Percentiles rank a stretch among this genome's conserved stretches.
Conservation (phyloP, 2,113 vertebrate genomes). For the Enhydra lutris region DNA sequence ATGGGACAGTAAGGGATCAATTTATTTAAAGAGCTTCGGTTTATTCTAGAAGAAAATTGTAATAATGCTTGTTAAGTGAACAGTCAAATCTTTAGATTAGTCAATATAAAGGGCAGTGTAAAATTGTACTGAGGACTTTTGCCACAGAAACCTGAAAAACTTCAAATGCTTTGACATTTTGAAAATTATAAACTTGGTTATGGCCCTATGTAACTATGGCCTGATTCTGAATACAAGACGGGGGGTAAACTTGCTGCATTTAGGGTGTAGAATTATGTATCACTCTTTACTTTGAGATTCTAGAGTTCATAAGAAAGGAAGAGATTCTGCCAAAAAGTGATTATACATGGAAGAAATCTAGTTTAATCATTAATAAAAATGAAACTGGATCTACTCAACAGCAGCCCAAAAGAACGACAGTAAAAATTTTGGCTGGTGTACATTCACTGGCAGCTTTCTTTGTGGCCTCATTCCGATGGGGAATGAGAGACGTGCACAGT, state of each 20-base stretch:
- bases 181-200: slow-evolving; percentile 33
- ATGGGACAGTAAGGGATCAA: slow-evolving; percentile 60
- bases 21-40: slow-evolving; percentile 60
- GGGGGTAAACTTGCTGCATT: not conserved
- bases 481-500: not conserved
- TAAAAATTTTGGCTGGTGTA: not conserved
- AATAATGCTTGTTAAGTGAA: slow-evolving; percentile 68
- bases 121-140: slow-evolving; percentile 46
- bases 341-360: not conserved
- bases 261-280: not conserved
- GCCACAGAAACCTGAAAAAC: slow-evolving; percentile 32
- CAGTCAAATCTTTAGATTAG: slow-evolving; percentile 56
- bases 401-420: not conserved
- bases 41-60: slow-evolving; percentile 60
- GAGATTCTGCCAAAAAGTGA: not conserved
- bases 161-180: slow-evolving; percentile 33
- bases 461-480: not conserved
- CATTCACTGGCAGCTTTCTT: not conserved
- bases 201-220: not conserved
- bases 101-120: slow-evolving; percentile 41
- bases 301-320: not conserved
- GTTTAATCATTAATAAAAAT: not conserved
- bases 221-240: not conserved
- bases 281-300: not conserved
- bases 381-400: not conserved